These are phyloP conservation scores for Lacerta agilis DNA, from an alignment of 2,797 vertebrate genomes.

Conservation along the genomic window DNA sequence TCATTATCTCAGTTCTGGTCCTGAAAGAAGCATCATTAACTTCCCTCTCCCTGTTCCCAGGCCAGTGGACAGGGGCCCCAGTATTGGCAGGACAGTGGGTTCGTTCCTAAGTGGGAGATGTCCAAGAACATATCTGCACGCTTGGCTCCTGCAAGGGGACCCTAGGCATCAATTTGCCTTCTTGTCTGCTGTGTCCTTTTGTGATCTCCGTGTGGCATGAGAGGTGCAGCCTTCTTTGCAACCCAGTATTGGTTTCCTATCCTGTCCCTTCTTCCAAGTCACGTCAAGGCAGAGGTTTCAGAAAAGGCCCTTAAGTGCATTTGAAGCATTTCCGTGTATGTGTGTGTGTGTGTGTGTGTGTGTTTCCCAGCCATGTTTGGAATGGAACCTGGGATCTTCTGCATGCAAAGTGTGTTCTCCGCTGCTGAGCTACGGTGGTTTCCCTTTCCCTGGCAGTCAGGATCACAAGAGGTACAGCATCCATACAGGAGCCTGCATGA, in stretches of 20 bases:
- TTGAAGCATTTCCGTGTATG: neutral
- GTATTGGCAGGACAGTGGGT: conserved; percentile 29
- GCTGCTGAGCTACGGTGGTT: too few relatives aligned
- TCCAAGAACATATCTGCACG: conserved; percentile 23
- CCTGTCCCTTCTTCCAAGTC: neutral
- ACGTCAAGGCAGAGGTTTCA: neutral
- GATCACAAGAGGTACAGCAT: too few relatives aligned
- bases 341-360: too few relatives aligned
- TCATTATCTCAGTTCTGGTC: conserved; percentile 13
- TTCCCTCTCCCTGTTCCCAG: neutral
- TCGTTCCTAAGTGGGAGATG: conserved; percentile 4
- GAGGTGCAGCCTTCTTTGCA: neutral
- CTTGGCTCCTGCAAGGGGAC: neutral
- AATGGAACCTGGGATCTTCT: too few relatives aligned
- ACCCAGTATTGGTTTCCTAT: neutral
- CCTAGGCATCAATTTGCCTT: neutral
- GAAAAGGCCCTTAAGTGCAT: neutral
- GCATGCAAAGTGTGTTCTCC: too few relatives aligned
- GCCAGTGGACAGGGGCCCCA: neutral
- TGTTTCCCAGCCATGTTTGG: too few relatives aligned
- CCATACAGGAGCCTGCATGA: neutral
- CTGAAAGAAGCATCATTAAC: conserved; percentile 28
- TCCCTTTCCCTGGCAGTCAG: too few relatives aligned
- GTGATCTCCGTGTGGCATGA: neutral
- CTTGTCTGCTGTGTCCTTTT: neutral